Conservation (phyloP, 2,797 vertebrate species). For the Ctenopoma kingsleyae region DNA sequence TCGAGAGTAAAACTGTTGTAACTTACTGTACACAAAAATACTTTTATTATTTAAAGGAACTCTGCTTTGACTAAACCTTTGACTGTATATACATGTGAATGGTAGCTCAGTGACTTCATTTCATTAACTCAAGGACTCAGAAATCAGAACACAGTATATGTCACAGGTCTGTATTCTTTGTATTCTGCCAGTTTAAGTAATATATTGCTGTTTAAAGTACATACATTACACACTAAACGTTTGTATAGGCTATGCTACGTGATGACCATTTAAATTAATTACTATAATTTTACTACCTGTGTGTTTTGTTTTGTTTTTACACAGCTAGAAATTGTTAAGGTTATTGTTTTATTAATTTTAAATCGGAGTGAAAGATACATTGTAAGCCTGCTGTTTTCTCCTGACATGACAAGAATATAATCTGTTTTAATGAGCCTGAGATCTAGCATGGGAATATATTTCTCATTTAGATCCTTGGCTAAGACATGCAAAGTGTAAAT, state of each 20-base stretch:
- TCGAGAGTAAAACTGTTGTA: not conserved
- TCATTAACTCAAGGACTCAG: not conserved
- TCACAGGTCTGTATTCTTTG: not conserved
- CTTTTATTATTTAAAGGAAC: not conserved
- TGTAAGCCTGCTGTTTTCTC: conserved; percentile 3
- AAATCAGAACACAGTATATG: not conserved
- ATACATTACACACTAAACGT: not conserved
- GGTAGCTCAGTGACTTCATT: not conserved
- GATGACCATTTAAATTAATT: too few relatives aligned
- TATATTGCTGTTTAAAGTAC: not conserved
- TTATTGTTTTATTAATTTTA: conserved; percentile 6
- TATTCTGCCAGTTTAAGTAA: conserved; percentile 1
- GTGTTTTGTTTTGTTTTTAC: too few relatives aligned
- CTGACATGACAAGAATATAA: conserved; percentile 26
- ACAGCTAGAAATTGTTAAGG: not conserved
- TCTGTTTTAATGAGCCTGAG: conserved; percentile 14
- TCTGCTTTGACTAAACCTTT: conserved; percentile 8
- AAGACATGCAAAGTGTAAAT: conserved; percentile 31
- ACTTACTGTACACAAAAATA: not conserved
- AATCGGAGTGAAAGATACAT: conserved; percentile 3
- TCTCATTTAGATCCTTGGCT: conserved; percentile 5
- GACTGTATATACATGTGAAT: not conserved
- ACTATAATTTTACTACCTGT: too few relatives aligned
- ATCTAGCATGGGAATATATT: not conserved
- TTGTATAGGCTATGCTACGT: not conserved